phyloP scores from a whole-genome alignment of 2,113 vertebrate genomes.

The Verasper variegatus region DNA sequence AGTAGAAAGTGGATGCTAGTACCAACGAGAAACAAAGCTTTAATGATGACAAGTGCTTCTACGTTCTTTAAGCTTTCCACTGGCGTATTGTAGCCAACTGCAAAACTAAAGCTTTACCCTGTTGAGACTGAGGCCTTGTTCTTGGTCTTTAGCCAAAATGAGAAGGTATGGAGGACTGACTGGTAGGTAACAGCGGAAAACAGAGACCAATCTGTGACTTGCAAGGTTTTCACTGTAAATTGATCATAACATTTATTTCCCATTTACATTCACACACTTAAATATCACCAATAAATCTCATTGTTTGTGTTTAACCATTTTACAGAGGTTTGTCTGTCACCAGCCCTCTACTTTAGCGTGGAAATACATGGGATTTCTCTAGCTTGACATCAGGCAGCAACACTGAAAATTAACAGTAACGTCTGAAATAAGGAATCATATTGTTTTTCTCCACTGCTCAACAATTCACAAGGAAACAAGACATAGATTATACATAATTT shows the following conservation, averaged over 20 bases:
- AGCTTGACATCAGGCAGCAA: no score
- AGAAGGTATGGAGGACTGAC: conserved; percentile 23
- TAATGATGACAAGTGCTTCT: conserved; percentile 64
- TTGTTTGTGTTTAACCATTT: no score
- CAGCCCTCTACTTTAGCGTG: no score
- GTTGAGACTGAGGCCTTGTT: conserved; percentile 18
- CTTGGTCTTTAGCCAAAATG: conserved; percentile 50
- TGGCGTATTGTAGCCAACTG: conserved; percentile 44
- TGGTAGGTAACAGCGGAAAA: conserved; percentile 7
- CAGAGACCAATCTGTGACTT: conserved; percentile 28
- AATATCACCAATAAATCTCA: neutral
- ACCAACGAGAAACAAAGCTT: conserved; percentile 72
- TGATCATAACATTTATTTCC: neutral
- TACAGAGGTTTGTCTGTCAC: no score
- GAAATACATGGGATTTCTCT: no score
- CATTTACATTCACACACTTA: no score
- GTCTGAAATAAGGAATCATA: no score
- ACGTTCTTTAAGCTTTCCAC: conserved; percentile 21
- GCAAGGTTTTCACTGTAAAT: neutral
- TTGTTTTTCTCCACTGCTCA: no score
- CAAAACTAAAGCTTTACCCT: conserved; percentile 77
- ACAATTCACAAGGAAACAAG: no score
- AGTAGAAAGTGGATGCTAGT: conserved; percentile 71
- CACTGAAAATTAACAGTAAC: no score
- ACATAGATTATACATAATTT: no score